A percentile compares a stretch with the other conserved stretches of the same genome.
phyloP scores from a whole-genome alignment of 2,113 vertebrate species.

The Oryzias javanicus region DNA sequence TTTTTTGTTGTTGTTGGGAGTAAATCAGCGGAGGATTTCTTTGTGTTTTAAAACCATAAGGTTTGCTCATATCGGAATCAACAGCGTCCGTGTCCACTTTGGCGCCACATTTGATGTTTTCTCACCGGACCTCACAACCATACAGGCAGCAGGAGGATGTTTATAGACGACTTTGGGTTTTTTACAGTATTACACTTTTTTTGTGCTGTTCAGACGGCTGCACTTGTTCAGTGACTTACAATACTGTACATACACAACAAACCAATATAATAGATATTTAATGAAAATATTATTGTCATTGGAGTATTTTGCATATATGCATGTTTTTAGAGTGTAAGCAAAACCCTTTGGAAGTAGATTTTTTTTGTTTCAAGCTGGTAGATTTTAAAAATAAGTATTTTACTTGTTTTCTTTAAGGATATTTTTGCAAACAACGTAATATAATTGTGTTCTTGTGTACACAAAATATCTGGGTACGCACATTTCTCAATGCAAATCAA shows the following conservation, averaged over 20 bases:
- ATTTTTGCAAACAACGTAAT: too few species aligned
- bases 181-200: constrained; percentile 30
- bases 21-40: neutral
- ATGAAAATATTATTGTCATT: constrained; percentile 58
- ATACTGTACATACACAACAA: constrained; percentile 63
- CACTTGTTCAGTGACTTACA: constrained; percentile 55
- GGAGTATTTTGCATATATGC: constrained; percentile 76
- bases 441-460: too few species aligned
- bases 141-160: constrained; percentile 25
- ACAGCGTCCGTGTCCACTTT: neutral
- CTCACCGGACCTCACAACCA: constrained; percentile 48
- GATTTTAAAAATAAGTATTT: constrained; percentile 38
- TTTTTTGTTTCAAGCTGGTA: constrained; percentile 36
- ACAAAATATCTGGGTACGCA: too few species aligned
- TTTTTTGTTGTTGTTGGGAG: constrained; percentile 9
- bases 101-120: constrained; percentile 11
- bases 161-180: constrained; percentile 20
- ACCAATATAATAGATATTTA: constrained; percentile 68
- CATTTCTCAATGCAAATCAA: too few species aligned
- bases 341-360: constrained; percentile 37
- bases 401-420: neutral
- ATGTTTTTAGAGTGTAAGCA: constrained; percentile 68
- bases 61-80: constrained; percentile 6
- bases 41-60: neutral
- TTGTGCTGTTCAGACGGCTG: constrained; percentile 37